Evolutionary conservation across 2,113 vertebrate species (phyloP), one percentile per base, ranked within the genome.

Genomic region (Vulpes vulpes): DNA sequence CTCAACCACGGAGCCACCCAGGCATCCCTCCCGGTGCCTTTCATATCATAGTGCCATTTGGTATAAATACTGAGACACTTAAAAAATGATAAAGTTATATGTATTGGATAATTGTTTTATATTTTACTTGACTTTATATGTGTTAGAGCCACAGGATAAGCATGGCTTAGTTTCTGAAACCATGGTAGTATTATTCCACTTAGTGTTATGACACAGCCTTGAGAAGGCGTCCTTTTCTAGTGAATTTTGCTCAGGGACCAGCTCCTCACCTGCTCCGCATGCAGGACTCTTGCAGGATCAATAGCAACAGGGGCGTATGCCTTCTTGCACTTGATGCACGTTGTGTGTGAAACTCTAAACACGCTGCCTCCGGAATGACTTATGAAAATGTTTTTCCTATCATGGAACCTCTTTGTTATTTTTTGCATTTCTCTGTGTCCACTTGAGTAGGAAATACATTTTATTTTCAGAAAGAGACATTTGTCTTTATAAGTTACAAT

Each of bases 121-220:
- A 35, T 94, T 96, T 95, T 76, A 53, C 20, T 89, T 86, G 55
- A 81, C 78, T 88, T 98, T 97, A 91, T 64, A 65, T 97, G 97
- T 95, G 97, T 96, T 95, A 97, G 80, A 69, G 60, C 96, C 98
- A 96, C 96, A 91, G 91, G 96, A 97, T 97, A 96, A 98, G 94
- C 97, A 88, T 98, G 97, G 96, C 93, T 95, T 98, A 98, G 97
- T 98, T 98, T 98, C 96, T 98, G 62, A 94, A 98, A 98, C 78
- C 86, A 98, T 95, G 92, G 97, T 94, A 96, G 71, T 88, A 22
- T 98, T 94, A 97, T 96, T 96, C 97, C 49, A 53, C 69, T 98
- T 96, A 94, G 90, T 98, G 92, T 95, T 97, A 81, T 57, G 95
- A 97, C 96, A n/a, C 0, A 0, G 89, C 86, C 91, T 96, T 97